A percentile compares a stretch with the other conserved stretches of the same genome.
phyloP scores from a whole-genome alignment of 1,140 invertebrate species.

The Leptoteleia sp. region DNA sequence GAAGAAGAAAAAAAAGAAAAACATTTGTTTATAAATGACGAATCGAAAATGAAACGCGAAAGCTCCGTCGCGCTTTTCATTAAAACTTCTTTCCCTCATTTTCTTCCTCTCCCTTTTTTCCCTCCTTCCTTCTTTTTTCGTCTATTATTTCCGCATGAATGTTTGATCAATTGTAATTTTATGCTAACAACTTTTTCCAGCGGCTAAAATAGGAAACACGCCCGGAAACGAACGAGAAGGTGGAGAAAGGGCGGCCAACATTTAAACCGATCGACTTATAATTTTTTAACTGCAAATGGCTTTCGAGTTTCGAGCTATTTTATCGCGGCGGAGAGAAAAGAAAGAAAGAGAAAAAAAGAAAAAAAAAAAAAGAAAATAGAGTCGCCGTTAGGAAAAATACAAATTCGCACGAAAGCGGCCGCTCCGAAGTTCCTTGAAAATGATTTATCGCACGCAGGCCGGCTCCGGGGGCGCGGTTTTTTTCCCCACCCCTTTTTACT shows the following conservation, averaged over 20 bases:
- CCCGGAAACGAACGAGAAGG: conserved; percentile 2
- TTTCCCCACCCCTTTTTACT: too few relatives aligned
- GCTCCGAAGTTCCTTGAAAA: conserved; percentile 43
- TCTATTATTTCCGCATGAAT: conserved; percentile 15
- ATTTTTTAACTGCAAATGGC: conserved; percentile 18
- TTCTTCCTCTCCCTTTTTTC: too few relatives aligned
- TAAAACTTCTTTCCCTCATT: conserved; percentile 11
- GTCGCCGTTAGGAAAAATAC: conserved; percentile 16
- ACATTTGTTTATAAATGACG: conserved; percentile 3
- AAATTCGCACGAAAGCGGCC: conserved; percentile 29
- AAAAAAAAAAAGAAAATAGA: too few relatives aligned
- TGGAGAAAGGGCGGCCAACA: neutral
- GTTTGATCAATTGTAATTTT: conserved; percentile 41
- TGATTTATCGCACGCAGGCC: conserved; percentile 51
- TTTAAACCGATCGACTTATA: conserved; percentile 14
- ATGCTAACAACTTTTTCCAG: conserved; percentile 26
- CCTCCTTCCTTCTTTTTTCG: too few relatives aligned
- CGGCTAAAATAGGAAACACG: conserved; percentile 19
- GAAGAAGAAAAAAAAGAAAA: too few relatives aligned
- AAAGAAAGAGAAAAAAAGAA: too few relatives aligned
- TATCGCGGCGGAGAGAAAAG: conserved; percentile 10
- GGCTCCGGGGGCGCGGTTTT: conserved; percentile 28
- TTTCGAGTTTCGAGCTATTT: conserved; percentile 12
- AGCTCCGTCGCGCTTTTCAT: conserved; percentile 15
- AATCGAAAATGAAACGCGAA: conserved; percentile 8